Conservation (phyloP, 2,797 vertebrate genomes). For the Anguilla obscura region DNA sequence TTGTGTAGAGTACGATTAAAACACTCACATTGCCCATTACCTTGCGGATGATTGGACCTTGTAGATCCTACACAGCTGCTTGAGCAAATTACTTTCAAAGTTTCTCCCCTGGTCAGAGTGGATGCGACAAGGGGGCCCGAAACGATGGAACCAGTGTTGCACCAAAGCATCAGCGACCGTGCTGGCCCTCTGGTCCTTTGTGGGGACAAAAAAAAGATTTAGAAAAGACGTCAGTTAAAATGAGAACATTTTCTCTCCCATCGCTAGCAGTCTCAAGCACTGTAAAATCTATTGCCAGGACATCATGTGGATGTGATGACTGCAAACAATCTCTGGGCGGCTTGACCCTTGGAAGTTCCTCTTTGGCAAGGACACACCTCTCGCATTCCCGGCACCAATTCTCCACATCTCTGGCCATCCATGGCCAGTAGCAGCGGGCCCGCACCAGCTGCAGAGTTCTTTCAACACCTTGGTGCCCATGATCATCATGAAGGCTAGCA, state of each 20-base stretch:
- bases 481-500: background rate
- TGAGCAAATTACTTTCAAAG: no score
- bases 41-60: background rate
- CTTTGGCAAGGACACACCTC: conserved; percentile 7
- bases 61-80: background rate
- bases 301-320: background rate
- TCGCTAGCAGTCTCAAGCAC: no score
- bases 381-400: conserved; percentile 12
- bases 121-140: no score
- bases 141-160: no score
- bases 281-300: no score
- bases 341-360: background rate
- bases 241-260: no score
- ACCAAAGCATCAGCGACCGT: no score
- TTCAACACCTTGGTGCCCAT: conserved; percentile 8
- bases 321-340: background rate
- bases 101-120: no score
- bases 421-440: background rate
- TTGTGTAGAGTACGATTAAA: background rate
- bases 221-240: no score
- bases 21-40: background rate
- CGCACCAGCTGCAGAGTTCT: background rate
- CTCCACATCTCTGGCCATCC: conserved; percentile 6
- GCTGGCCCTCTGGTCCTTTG: no score
- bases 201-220: no score